Evolutionary conservation across 2,113 vertebrate species (phyloP), one percentile per base, ranked within the genome.

Genomic region (Erinaceus europaeus): DNA sequence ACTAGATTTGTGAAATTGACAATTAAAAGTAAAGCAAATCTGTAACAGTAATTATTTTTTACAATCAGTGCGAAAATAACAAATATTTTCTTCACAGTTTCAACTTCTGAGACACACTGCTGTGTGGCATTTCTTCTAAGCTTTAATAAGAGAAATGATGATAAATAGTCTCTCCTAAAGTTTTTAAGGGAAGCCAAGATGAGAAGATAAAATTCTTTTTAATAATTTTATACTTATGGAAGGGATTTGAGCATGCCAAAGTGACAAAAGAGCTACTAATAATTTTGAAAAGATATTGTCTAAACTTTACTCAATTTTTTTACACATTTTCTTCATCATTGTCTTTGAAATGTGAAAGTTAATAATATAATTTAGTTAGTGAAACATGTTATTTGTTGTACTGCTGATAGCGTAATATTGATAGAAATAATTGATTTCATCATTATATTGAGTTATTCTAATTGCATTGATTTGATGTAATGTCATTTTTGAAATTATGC

Each of bases 21-120:
- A 92, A 90, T 94, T 94, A 95, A 96, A 93, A 81, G 89, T 91
- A 78, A 93, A 91, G 91, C 75, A 95, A 48, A 92, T 74, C 52
- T 96, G 73, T 93, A 94, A 89, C 67, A 94, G 88, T 94, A 95
- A 96, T 97, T 96, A 96, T 96, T 90, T 95, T 96, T 96, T 72
- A 91, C 64, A 92, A 95, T 96, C 89, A 92, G 81, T 72, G 52
- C 91, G 82, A 94, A 96, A 97, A 95, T 80, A 96, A 78, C 73
- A 89, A 95, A 82, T 77, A 64, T 95, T 97, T 97, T 94, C 93
- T 95, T 96, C 85, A 93, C 87, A 88, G 84, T 89, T 93, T 76
- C 90, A 85, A 74, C 88, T 96, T 97, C 82, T 74, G 96, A 93
- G 92, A 87, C 79, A 40, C 38, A 95, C 92, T 94, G 93, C 96